Base-by-base conservation (phyloP, 2,888 invertebrate species). In the Drosophila neotestacea region DNA sequence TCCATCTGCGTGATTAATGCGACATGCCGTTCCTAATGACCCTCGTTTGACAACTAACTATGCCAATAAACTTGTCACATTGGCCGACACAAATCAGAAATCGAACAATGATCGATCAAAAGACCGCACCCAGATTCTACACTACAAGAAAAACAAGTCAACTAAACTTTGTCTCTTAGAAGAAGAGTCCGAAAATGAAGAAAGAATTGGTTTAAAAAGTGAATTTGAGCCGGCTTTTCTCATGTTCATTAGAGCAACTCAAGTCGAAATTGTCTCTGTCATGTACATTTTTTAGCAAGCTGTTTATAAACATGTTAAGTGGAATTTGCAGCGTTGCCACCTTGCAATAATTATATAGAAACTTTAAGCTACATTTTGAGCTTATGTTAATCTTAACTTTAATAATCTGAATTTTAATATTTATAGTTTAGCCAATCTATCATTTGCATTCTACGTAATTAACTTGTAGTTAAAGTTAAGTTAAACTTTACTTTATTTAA, bases 31-130 rank as follows among this genome's bases (percentile, higher is more conserved):
- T 51, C 77, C 67, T 77, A 77, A 77, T 77, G 79, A 64, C 58
- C 79, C 65, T 59, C 75, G 44, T 42, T 44, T 36, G 16, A 34
- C 67, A 11, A 9, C 55, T 75, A 79, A 77, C 77, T 70, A 71
- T 76, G 77, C 71, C 77, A 77, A 77, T 77, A 77, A 79, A 77
- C 77, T 70, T 77, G 77, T 79, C 77, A 77, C 70, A 55, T 71
- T 52, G 58, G 36, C 42, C 48, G 67, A 39, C 65, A 68, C 47
- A 46, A 73, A 58, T 47, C 59, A 56, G 16, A 72, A 61, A 51
- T 70, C 76, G 61, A 52, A 74, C 79, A 79, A 66, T 70, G 77
- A 79, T 77, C 77, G 65, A 77, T 77, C 71, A 77, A 66, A 65
- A 48, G 46, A 51, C 79, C 77, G 67, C 77, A 70, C 77, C 77